phyloP scores from a whole-genome alignment of 2,797 vertebrate species.

The Sylvilagus floridanus region DNA sequence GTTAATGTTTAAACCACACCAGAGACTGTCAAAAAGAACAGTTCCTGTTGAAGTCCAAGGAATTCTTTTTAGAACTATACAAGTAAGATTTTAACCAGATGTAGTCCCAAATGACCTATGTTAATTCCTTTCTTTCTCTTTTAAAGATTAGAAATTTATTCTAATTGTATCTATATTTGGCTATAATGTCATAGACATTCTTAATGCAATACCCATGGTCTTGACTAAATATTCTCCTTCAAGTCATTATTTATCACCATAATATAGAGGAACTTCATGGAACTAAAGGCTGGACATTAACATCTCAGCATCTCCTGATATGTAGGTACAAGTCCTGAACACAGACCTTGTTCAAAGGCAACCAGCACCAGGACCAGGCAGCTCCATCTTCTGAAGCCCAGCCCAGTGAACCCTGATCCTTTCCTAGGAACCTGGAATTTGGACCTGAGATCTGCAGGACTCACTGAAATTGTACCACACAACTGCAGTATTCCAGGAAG shows the following conservation, averaged over 20 bases:
- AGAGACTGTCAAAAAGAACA: constrained; percentile 52
- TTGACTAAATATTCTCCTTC: constrained; percentile 16
- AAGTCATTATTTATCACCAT: neutral
- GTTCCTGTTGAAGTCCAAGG: constrained; percentile 44
- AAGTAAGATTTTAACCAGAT: constrained; percentile 70
- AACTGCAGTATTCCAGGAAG: neutral
- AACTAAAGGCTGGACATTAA: neutral
- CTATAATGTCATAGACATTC: neutral
- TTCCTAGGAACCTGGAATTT: neutral
- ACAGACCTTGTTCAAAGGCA: neutral
- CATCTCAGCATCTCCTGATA: neutral
- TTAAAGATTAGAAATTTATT: neutral
- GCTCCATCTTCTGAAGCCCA: neutral
- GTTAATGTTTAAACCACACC: constrained; percentile 52
- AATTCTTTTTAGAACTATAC: constrained; percentile 64
- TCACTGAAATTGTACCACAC: neutral
- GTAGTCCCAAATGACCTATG: constrained; percentile 11
- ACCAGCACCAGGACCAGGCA: neutral
- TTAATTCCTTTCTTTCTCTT: constrained; percentile 16
- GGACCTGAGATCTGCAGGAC: neutral
- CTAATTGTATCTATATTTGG: neutral
- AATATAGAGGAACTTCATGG: neutral
- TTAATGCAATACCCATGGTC: neutral
- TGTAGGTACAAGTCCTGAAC: neutral
- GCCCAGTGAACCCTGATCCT: neutral